A percentile compares a stretch with the other conserved stretches of the same genome.
Conservation (phyloP, 2,797 vertebrate genomes). For the Sebastes diaconus region DNA sequence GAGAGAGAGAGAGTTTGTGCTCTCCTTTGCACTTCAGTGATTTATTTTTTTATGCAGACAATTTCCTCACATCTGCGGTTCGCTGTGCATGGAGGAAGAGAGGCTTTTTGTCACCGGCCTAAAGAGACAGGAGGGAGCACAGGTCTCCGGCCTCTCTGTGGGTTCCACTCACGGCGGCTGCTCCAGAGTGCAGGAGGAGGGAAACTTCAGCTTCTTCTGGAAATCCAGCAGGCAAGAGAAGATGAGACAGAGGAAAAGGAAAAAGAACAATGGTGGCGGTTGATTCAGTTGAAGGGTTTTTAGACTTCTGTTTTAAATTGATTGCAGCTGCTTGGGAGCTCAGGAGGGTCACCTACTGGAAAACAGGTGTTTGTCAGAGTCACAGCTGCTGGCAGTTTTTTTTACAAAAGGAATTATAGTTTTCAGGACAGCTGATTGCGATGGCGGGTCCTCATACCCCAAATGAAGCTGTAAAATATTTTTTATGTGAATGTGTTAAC, state of each 20-base stretch:
- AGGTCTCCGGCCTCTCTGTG: constrained; percentile 14
- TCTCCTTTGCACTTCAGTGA: constrained; percentile 1
- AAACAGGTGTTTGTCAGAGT: constrained; percentile 15
- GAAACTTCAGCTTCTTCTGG: not conserved
- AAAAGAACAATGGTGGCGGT: not conserved
- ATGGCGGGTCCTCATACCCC: not conserved
- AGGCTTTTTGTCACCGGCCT: constrained; percentile 28
- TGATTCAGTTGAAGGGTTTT: constrained; percentile 12
- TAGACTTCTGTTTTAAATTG: constrained; percentile 1
- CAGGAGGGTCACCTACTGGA: constrained; percentile 12
- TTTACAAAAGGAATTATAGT: not conserved
- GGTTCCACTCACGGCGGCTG: constrained; percentile 8
- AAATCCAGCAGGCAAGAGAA: constrained; percentile 7
- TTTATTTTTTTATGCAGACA: constrained; percentile 1
- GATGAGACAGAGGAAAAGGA: not conserved
- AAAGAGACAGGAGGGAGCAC: constrained; percentile 19
- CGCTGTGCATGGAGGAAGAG: constrained; percentile 19
- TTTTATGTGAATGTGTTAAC: not conserved
- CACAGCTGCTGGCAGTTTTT: not conserved
- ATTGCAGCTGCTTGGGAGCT: constrained; percentile 3
- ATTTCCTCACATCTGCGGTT: constrained; percentile 39
- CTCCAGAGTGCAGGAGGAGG: constrained; percentile 2
- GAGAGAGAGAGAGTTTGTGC: not conserved
- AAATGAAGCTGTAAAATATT: not conserved
- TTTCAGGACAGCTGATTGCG: not conserved